These are phyloP conservation scores for Apamea epomidion DNA, from an alignment of 2,888 invertebrate species.

Conservation along the genomic window DNA sequence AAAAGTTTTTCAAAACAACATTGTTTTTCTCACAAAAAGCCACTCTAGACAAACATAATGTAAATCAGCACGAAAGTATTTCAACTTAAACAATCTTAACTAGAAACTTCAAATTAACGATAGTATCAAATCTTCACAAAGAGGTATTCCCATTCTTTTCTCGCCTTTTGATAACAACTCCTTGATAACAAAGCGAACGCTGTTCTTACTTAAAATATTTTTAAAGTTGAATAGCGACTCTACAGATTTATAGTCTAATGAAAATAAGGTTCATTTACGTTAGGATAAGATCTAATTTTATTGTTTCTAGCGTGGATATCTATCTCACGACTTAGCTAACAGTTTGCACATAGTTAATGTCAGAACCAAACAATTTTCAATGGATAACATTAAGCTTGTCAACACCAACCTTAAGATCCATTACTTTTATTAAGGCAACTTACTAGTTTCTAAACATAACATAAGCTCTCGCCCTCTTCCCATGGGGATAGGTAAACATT, in stretches of 20 bases:
- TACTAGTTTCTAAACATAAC: neutral
- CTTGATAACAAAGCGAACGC: slow-evolving; percentile 42
- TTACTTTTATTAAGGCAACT: neutral
- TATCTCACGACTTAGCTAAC: slow-evolving; percentile 9
- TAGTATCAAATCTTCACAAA: slow-evolving; percentile 39
- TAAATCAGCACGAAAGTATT: slow-evolving; percentile 39
- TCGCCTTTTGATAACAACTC: slow-evolving; percentile 48
- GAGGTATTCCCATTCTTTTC: slow-evolving; percentile 39
- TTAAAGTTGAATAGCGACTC: slow-evolving; percentile 45
- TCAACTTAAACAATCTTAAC: slow-evolving; percentile 22
- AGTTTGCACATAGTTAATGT: neutral
- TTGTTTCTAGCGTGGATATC: slow-evolving; percentile 21
- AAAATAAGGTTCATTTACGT: slow-evolving; percentile 43
- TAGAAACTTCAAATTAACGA: slow-evolving; percentile 56
- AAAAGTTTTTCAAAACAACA: slow-evolving; percentile 31
- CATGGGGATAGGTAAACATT: too few species aligned
- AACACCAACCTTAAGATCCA: neutral
- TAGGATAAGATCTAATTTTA: slow-evolving; percentile 56
- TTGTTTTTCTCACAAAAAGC: slow-evolving; percentile 21
- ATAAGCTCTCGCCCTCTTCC: too few species aligned
- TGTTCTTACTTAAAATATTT: slow-evolving; percentile 51
- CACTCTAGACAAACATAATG: slow-evolving; percentile 18
- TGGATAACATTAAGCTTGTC: neutral
- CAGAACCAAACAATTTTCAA: too few species aligned
- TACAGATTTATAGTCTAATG: slow-evolving; percentile 52